Conservation (phyloP, 2,888 invertebrate genomes). For the Quadriops clusia region DNA sequence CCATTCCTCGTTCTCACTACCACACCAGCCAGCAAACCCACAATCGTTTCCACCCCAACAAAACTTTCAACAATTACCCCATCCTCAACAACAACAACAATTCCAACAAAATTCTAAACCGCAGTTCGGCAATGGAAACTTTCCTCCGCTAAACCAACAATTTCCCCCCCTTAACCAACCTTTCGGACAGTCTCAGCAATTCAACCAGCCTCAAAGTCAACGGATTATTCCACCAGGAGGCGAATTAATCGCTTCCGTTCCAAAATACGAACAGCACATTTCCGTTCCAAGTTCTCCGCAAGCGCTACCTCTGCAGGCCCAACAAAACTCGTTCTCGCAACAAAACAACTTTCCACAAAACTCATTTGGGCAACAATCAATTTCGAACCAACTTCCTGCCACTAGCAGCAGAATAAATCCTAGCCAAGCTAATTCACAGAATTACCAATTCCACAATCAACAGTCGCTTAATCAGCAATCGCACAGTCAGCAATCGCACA, state of each 20-base stretch:
- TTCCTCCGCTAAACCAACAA: conserved; percentile 29
- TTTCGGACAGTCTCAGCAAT: conserved; percentile 25
- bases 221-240: conserved; percentile 50
- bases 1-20: conserved; percentile 7
- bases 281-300: conserved; percentile 38
- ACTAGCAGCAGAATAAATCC: no score
- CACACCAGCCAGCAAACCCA: conserved; percentile 18
- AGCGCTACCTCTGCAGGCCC: conserved; percentile 20
- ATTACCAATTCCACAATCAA: no score
- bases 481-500: no score
- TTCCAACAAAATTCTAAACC: conserved; percentile 17
- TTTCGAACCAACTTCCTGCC: no score
- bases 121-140: conserved; percentile 5
- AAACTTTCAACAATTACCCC: conserved; percentile 17
- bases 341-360: no score
- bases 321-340: conserved; percentile 7
- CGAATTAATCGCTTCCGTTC: conserved; percentile 63
- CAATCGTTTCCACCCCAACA: conserved; percentile 18
- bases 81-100: conserved; percentile 17
- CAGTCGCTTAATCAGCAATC: no score
- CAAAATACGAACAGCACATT: conserved; percentile 70
- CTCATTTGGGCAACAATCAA: no score
- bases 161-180: conserved; percentile 32
- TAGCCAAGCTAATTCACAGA: no score
- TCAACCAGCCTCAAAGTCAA: conserved; percentile 21